A percentile compares a stretch with the other conserved stretches of the same genome.
phyloP scores from a whole-genome alignment of 2,797 vertebrate genomes.

The Monodelphis domestica region DNA sequence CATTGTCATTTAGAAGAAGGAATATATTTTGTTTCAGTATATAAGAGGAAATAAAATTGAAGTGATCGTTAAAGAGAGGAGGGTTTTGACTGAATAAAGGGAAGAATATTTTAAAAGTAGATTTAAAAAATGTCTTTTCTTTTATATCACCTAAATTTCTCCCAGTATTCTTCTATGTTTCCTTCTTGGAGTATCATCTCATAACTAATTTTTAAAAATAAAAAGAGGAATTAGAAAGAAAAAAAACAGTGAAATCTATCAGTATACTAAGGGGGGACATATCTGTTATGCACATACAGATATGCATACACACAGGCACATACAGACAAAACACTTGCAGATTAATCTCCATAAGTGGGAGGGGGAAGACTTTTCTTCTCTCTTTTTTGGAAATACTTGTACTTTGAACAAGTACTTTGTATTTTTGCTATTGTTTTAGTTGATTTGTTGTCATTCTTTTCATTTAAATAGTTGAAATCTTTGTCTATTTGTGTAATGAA shows the following conservation, averaged over 20 bases:
- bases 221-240: not conserved
- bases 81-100: not conserved
- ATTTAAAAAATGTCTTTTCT: not conserved
- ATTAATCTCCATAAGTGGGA: not conserved
- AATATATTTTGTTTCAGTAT: not conserved
- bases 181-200: not conserved
- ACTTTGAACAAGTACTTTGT: not conserved
- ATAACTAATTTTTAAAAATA: not conserved
- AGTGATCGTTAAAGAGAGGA: not conserved
- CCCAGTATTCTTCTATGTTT: not conserved
- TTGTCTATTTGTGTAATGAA: not conserved
- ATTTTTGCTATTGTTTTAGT: not conserved
- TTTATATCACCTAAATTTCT: not conserved
- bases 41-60: not conserved
- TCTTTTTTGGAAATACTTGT: not conserved
- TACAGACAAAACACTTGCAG: not conserved
- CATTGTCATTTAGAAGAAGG: not conserved
- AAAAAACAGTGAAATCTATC: not conserved
- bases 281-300: too few relatives aligned
- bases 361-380: not conserved
- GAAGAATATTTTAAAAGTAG: not conserved
- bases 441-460: not conserved
- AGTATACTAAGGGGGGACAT: not conserved
- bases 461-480: not conserved
- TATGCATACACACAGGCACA: too few relatives aligned